Conservation (phyloP, 2,888 invertebrate species). For the Idaea dimidiata region DNA sequence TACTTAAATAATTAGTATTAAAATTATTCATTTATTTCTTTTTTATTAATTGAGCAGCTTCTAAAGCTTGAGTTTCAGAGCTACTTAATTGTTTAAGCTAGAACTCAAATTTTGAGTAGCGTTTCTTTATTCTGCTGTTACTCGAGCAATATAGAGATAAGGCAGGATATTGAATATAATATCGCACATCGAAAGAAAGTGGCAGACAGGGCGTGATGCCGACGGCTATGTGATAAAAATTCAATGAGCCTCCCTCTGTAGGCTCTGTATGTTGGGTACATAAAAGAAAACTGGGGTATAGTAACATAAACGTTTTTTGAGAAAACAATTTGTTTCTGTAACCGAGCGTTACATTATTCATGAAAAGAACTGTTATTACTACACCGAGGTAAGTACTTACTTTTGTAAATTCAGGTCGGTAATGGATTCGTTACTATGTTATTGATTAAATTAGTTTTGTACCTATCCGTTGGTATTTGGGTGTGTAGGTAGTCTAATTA, state of each 20-base stretch:
- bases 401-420: background rate
- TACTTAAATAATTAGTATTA: no score
- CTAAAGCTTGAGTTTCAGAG: no score
- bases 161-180: slow-evolving; percentile 2
- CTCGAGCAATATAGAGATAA: background rate
- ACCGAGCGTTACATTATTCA: slow-evolving; percentile 1
- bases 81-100: no score
- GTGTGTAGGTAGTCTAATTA: no score
- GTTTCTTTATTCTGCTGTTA: no score
- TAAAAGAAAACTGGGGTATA: slow-evolving; percentile 30
- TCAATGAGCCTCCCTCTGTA: slow-evolving; percentile 44
- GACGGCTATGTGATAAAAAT: slow-evolving; percentile 47
- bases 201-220: background rate
- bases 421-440: background rate
- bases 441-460: background rate
- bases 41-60: no score
- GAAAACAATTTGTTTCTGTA: slow-evolving; percentile 8
- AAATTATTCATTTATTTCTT: no score
- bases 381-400: background rate
- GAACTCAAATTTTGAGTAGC: no score
- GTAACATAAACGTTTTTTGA: slow-evolving; percentile 7
- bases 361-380: background rate
- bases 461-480: no score
- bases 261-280: slow-evolving; percentile 57
- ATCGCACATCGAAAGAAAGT: slow-evolving; percentile 28